Evolutionary conservation across 2,888 invertebrate genomes (phyloP).

Genomic region (Acleris laterana): DNA sequence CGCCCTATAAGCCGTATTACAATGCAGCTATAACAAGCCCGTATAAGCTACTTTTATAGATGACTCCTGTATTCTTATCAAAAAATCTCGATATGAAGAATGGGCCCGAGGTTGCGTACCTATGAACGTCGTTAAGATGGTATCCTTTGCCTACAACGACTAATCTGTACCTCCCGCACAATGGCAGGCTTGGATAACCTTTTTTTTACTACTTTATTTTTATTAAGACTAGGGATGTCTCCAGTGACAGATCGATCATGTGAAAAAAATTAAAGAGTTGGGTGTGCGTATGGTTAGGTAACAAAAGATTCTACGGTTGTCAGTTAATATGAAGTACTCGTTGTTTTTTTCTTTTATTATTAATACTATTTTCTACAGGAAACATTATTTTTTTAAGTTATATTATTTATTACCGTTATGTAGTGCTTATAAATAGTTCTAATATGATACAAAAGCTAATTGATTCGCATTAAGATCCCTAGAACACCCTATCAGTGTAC

Average conservation of each 20-base stretch:
- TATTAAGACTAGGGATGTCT: slow-evolving; percentile 61
- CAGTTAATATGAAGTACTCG: slow-evolving; percentile 11
- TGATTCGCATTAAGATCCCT: neutral
- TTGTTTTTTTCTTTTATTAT: no score
- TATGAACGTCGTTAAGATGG: slow-evolving; percentile 76
- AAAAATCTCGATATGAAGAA: slow-evolving; percentile 77
- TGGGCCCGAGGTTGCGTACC: slow-evolving; percentile 65
- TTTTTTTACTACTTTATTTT: slow-evolving; percentile 70
- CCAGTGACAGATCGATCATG: slow-evolving; percentile 73
- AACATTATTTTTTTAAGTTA: no score
- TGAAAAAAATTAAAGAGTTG: slow-evolving; percentile 33
- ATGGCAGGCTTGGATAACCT: slow-evolving; percentile 77
- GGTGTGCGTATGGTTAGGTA: slow-evolving; percentile 24
- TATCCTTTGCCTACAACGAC: slow-evolving; percentile 73
- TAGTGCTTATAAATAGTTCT: no score
- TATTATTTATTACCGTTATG: no score
- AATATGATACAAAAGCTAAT: no score
- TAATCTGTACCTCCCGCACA: slow-evolving; percentile 72
- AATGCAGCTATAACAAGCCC: slow-evolving; percentile 42
- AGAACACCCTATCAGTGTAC: neutral
- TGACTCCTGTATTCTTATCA: slow-evolving; percentile 72
- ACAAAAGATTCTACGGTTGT: slow-evolving; percentile 32
- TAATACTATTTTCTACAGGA: no score
- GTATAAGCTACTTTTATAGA: slow-evolving; percentile 65
- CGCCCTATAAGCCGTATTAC: slow-evolving; percentile 33